A percentile compares a stretch with the other conserved stretches of the same genome.
phyloP scores from a whole-genome alignment of 2,888 invertebrate species.

The Phania funesta region DNA sequence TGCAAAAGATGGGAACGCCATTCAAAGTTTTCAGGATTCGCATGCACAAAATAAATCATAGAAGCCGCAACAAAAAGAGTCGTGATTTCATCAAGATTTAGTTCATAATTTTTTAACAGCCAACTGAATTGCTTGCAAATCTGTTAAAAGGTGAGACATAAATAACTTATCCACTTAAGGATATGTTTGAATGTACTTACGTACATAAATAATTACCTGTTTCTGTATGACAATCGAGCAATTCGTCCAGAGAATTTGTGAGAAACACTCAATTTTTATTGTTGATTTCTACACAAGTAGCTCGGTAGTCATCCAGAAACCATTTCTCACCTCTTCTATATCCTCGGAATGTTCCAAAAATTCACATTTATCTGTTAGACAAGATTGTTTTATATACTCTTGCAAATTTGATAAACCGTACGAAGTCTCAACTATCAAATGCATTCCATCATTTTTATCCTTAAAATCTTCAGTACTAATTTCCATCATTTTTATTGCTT shows the following conservation, averaged over 20 bases:
- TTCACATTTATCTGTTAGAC: slow-evolving; percentile 58
- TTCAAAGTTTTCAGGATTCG: slow-evolving; percentile 67
- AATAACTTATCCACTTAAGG: no score
- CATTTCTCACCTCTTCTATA: slow-evolving; percentile 56
- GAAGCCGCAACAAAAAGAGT: slow-evolving; percentile 69
- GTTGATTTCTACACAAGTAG: no score
- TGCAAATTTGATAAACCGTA: slow-evolving; percentile 56
- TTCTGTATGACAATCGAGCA: no score
- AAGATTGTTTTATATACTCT: slow-evolving; percentile 58
- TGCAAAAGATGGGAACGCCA: slow-evolving; percentile 70
- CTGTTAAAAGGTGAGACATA: slow-evolving; percentile 67
- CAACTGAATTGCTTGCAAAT: slow-evolving; percentile 67
- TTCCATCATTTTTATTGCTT: slow-evolving; percentile 42
- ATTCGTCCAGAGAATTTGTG: no score
- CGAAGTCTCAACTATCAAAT: slow-evolving; percentile 66
- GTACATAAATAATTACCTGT: no score
- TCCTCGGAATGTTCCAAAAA: slow-evolving; percentile 54
- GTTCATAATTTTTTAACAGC: slow-evolving; percentile 65
- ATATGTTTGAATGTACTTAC: no score
- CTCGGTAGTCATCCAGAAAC: no score
- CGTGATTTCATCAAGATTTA: slow-evolving; percentile 71
- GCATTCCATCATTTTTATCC: slow-evolving; percentile 67
- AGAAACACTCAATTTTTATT: no score
- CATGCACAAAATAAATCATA: slow-evolving; percentile 65
- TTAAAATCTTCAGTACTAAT: slow-evolving; percentile 40